A percentile compares a stretch with the other conserved stretches of the same genome.
These are phyloP conservation scores for Trigoniulus corallinus DNA, from an alignment of 1,140 invertebrate species.

Conservation along the genomic window DNA sequence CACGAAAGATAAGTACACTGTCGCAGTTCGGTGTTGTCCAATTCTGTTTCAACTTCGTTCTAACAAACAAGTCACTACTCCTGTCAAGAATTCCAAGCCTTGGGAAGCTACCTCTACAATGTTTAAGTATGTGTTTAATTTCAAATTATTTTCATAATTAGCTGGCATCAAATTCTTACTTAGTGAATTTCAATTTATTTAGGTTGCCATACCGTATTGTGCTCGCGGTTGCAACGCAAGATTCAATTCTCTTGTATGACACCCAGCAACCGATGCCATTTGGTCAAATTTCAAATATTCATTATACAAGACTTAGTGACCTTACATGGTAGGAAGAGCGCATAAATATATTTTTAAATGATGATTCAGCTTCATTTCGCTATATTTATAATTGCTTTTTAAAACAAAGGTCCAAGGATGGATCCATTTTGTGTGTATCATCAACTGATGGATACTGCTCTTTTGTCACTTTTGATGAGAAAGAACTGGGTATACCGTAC, in stretches of 20 bases:
- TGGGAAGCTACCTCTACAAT: constrained; percentile 12
- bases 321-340: constrained; percentile 49
- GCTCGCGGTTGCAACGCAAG: constrained; percentile 76
- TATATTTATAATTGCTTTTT: constrained; percentile 11
- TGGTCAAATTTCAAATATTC: constrained; percentile 72
- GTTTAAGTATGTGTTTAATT: constrained; percentile 22
- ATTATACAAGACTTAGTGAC: constrained; percentile 84
- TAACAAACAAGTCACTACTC: constrained; percentile 1
- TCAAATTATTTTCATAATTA: not conserved
- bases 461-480: constrained; percentile 59
- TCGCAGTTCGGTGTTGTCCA: constrained; percentile 67
- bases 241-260: constrained; percentile 73
- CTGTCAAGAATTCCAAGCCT: not conserved
- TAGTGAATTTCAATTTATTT: no score
- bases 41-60: constrained; percentile 45
- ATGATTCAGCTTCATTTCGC: not conserved
- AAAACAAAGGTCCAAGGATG: constrained; percentile 76
- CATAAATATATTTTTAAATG: not conserved
- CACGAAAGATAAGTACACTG: constrained; percentile 52
- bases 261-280: constrained; percentile 75
- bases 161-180: no score
- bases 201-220: constrained; percentile 65
- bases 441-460: constrained; percentile 95
- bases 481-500: constrained; percentile 63
- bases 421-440: constrained; percentile 57